Evolutionary conservation across 2,113 vertebrate genomes (phyloP).

Genomic region (Oncorhynchus nerka): DNA sequence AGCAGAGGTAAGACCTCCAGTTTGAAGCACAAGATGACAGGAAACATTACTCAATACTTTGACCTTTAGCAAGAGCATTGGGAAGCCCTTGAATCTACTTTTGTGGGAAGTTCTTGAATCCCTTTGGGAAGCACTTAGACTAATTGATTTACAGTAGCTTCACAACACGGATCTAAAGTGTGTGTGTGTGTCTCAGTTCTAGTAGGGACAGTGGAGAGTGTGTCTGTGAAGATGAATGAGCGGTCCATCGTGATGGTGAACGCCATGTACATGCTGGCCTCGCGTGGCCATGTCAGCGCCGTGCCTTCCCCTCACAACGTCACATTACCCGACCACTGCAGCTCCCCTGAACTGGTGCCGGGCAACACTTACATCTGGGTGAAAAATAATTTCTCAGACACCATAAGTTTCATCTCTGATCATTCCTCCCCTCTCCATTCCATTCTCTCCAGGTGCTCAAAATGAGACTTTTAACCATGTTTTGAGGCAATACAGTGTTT

Average conservation of each 20-base stretch:
- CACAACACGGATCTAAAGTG: neutral
- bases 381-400: neutral
- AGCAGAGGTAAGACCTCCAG: too few relatives aligned
- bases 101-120: too few relatives aligned
- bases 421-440: neutral
- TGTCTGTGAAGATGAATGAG: neutral
- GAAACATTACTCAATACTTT: too few relatives aligned
- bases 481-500: too few relatives aligned
- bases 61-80: too few relatives aligned
- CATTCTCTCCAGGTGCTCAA: neutral
- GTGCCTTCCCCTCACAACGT: neutral
- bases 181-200: conserved; percentile 24
- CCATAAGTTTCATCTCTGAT: neutral
- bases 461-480: neutral
- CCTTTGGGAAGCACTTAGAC: too few relatives aligned
- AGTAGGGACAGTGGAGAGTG: conserved; percentile 39
- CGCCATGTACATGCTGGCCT: conserved; percentile 11
- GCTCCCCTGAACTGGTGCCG: conserved; percentile 12
- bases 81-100: too few relatives aligned
- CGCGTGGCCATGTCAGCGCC: neutral
- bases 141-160: neutral
- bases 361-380: too few relatives aligned
- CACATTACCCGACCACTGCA: conserved; percentile 5
- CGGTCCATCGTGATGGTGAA: conserved; percentile 14
- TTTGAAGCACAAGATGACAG: too few relatives aligned